Conservation (phyloP, 2,797 vertebrate species). For the Percopsis omiscomaycus region DNA sequence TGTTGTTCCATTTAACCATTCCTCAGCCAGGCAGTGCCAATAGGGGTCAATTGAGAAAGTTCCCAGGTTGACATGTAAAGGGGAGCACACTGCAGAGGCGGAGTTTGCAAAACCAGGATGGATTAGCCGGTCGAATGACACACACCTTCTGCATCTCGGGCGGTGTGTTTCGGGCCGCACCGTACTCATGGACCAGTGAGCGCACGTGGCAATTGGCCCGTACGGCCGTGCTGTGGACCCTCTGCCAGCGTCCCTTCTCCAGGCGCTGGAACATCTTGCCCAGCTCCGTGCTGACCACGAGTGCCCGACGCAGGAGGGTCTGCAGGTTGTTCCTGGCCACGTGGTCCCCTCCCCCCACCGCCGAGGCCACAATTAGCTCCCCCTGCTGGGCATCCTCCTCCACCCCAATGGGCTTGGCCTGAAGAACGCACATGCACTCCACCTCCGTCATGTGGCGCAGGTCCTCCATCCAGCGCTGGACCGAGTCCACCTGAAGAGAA, state of each 20-base stretch:
- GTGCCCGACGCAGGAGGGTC: constrained; percentile 87
- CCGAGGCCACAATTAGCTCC: constrained; percentile 83
- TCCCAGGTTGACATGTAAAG: too few relatives aligned
- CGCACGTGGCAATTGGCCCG: constrained; percentile 89
- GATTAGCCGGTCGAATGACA: background rate
- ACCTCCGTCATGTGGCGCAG: constrained; percentile 95
- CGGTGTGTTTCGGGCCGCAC: constrained; percentile 68
- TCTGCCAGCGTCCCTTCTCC: constrained; percentile 91
- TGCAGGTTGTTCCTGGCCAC: constrained; percentile 85
- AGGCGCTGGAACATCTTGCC: constrained; percentile 91
- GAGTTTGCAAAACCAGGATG: too few relatives aligned
- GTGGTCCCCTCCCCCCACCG: constrained; percentile 65
- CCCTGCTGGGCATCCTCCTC: constrained; percentile 87
- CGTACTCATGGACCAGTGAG: constrained; percentile 90
- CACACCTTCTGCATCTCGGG: constrained; percentile 87
- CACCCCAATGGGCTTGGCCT: constrained; percentile 91
- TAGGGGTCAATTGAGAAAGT: too few relatives aligned
- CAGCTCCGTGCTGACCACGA: constrained; percentile 93
- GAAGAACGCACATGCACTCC: constrained; percentile 97
- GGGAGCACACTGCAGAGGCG: too few relatives aligned
- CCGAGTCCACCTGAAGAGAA: constrained; percentile 91
- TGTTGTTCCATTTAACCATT: too few relatives aligned
- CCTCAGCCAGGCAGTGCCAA: too few relatives aligned
- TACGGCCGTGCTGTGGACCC: constrained; percentile 91
- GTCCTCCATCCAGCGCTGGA: constrained; percentile 98